These are phyloP conservation scores for Thaumatotibia leucotreta DNA, from an alignment of 1,140 invertebrate species.

Conservation along the genomic window DNA sequence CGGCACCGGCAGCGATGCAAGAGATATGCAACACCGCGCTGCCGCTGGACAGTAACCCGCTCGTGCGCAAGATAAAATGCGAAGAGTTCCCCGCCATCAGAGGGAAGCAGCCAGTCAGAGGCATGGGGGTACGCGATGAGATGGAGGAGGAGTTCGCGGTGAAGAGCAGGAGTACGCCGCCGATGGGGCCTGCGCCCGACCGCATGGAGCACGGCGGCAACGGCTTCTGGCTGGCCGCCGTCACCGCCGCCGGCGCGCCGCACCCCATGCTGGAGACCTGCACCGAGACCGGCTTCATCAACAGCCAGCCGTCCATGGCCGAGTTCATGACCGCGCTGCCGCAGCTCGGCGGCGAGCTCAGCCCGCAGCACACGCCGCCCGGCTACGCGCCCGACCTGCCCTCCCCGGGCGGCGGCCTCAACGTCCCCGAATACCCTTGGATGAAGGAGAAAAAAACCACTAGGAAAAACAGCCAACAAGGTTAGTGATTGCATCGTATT, in stretches of 20 bases:
- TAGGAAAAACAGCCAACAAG: slow-evolving; percentile 92
- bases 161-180: slow-evolving; percentile 69
- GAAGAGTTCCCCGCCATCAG: slow-evolving; percentile 70
- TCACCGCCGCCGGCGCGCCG: slow-evolving; percentile 68
- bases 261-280: slow-evolving; percentile 70
- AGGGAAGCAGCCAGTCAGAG: slow-evolving; percentile 63
- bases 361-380: slow-evolving; percentile 77
- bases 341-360: slow-evolving; percentile 81
- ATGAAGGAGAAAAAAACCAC: slow-evolving; percentile 99
- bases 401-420: slow-evolving; percentile 82
- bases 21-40: slow-evolving; percentile 75
- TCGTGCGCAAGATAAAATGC: slow-evolving; percentile 76
- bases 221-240: slow-evolving; percentile 72
- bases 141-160: slow-evolving; percentile 75
- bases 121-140: slow-evolving; percentile 71
- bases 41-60: slow-evolving; percentile 71
- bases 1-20: slow-evolving; percentile 71
- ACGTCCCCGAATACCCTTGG: slow-evolving; percentile 96
- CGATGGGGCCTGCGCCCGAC: slow-evolving; percentile 56
- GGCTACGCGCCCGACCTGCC: slow-evolving; percentile 78
- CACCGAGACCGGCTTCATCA: slow-evolving; percentile 92
- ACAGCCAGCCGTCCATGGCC: slow-evolving; percentile 94
- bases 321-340: slow-evolving; percentile 92
- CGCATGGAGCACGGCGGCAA: slow-evolving; percentile 68
- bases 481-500: slow-evolving; percentile 77